phyloP scores from a whole-genome alignment of 1,140 invertebrate species.

The Drosophila lacteicornis region DNA sequence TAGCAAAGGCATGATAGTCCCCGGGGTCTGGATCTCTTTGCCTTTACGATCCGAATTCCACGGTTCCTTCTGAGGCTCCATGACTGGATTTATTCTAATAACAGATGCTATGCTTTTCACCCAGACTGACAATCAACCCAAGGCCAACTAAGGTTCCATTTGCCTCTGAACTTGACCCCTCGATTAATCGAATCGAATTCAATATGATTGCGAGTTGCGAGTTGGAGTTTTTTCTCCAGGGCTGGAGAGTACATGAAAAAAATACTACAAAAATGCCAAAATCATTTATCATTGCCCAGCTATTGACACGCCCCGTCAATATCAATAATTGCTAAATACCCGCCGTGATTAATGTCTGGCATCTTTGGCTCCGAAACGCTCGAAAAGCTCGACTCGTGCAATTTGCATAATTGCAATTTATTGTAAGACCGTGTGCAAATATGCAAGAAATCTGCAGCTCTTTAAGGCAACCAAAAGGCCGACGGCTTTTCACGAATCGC shows the following conservation, averaged over 20 bases:
- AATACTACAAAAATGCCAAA: slow-evolving; percentile 8
- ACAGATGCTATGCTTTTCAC: background rate
- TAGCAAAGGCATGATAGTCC: background rate
- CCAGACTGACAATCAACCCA: background rate
- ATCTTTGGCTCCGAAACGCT: slow-evolving; percentile 46
- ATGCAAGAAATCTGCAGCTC: slow-evolving; percentile 68
- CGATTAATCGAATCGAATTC: slow-evolving; percentile 7
- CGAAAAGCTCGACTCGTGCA: slow-evolving; percentile 20
- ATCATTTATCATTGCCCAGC: slow-evolving; percentile 67
- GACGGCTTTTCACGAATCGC: slow-evolving; percentile 67
- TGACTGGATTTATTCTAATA: background rate
- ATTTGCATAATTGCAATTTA: slow-evolving; percentile 83
- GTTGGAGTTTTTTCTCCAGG: slow-evolving; percentile 5
- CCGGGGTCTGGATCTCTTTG: background rate
- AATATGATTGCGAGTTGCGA: slow-evolving; percentile 18
- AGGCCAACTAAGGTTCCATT: slow-evolving; percentile 12
- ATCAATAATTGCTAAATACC: slow-evolving; percentile 74
- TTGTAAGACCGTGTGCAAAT: slow-evolving; percentile 78
- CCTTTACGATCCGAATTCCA: background rate
- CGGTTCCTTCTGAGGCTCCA: background rate
- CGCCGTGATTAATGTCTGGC: slow-evolving; percentile 70
- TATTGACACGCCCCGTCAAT: slow-evolving; percentile 72
- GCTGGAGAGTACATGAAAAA: slow-evolving; percentile 1
- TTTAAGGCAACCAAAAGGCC: slow-evolving; percentile 67
- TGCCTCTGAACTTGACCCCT: slow-evolving; percentile 51